Evolutionary conservation across 2,797 vertebrate species (phyloP).

Genomic region (Paguma larvata): DNA sequence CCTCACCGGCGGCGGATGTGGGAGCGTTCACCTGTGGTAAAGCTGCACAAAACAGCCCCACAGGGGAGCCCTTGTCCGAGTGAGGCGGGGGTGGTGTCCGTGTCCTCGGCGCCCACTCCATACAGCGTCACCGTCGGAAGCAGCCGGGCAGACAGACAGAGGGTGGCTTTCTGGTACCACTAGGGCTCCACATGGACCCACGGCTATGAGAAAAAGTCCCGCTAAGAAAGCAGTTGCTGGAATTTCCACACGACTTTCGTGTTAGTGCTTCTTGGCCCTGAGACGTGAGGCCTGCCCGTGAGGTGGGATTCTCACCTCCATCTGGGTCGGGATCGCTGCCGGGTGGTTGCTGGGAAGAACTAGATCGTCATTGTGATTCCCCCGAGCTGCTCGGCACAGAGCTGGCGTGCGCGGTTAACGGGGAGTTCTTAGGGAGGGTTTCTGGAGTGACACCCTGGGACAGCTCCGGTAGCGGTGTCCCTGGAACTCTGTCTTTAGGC

Average conservation of each 20-base stretch:
- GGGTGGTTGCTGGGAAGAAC: neutral
- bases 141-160: neutral
- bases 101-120: rapidly evolving
- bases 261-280: neutral
- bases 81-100: too few species aligned
- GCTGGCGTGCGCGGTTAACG: neutral
- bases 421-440: neutral
- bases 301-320: neutral
- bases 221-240: neutral
- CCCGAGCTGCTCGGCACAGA: rapidly evolving
- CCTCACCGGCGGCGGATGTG: neutral
- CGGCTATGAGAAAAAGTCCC: neutral
- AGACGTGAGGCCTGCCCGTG: rapidly evolving
- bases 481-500: neutral
- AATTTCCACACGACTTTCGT: neutral
- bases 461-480: neutral
- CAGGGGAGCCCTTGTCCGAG: too few species aligned
- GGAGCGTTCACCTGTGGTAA: too few species aligned
- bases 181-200: neutral
- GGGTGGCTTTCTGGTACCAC: neutral
- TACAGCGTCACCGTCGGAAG: too few species aligned
- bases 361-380: neutral
- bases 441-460: neutral
- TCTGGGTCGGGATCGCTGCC: neutral
- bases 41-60: too few species aligned